Conservation (phyloP, 1,140 invertebrate genomes). For the Trialeurodes vaporariorum region DNA sequence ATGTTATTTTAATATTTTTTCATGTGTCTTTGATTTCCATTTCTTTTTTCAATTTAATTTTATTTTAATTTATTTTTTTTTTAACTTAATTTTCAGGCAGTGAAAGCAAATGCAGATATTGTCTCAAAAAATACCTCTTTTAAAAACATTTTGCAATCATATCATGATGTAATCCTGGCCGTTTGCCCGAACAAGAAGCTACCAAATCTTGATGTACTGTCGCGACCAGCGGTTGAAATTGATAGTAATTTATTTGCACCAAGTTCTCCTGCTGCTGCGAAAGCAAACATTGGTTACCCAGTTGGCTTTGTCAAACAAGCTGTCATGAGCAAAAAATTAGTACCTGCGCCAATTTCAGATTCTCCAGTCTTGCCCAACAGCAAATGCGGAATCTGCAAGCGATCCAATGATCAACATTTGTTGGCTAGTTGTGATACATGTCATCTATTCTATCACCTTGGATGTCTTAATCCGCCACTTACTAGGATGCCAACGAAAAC, state of each 20-base stretch:
- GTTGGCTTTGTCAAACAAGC: background rate
- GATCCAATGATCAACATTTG: slow-evolving; percentile 70
- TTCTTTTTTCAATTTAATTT: too few species aligned
- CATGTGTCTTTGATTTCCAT: too few species aligned
- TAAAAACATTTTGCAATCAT: slow-evolving; percentile 41
- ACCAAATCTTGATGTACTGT: slow-evolving; percentile 5
- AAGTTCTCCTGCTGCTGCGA: background rate
- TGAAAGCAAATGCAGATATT: slow-evolving; percentile 44
- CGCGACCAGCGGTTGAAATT: background rate
- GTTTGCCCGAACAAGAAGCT: slow-evolving; percentile 41
- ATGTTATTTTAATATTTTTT: too few species aligned
- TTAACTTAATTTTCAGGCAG: slow-evolving; percentile 39
- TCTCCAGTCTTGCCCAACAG: slow-evolving; percentile 29
- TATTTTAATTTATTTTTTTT: too few species aligned
- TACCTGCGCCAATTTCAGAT: slow-evolving; percentile 25
- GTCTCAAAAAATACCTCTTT: slow-evolving; percentile 33
- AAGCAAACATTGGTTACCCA: background rate
- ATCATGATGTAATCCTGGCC: slow-evolving; percentile 43
- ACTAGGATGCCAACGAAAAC: slow-evolving; percentile 89
- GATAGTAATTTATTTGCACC: background rate
- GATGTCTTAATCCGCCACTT: slow-evolving; percentile 83
- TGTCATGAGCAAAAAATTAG: background rate
- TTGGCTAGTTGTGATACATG: slow-evolving; percentile 92
- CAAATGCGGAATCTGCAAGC: slow-evolving; percentile 74
- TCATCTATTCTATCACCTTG: slow-evolving; percentile 81